These are phyloP conservation scores for Netelia melanura DNA, from an alignment of 2,888 invertebrate species.

Conservation along the genomic window DNA sequence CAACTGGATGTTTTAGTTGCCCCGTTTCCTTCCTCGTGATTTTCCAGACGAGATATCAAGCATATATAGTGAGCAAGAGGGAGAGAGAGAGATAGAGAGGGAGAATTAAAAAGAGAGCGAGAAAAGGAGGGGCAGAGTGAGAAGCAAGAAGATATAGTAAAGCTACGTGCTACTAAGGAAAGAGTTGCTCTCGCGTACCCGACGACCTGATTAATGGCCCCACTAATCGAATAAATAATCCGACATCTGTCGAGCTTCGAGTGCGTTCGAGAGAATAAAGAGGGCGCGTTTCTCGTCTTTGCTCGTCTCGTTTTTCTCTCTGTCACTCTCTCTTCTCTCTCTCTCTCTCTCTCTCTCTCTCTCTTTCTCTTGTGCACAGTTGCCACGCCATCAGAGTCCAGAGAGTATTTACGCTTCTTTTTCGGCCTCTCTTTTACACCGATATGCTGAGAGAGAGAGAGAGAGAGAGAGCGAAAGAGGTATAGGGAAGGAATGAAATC, in stretches of 20 bases:
- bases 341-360: background rate
- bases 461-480: background rate
- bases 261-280: constrained; percentile 74
- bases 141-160: background rate
- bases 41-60: constrained; percentile 62
- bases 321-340: background rate
- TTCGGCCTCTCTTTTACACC: constrained; percentile 55
- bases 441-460: constrained; percentile 34
- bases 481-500: background rate
- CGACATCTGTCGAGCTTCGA: constrained; percentile 81
- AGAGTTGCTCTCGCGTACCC: constrained; percentile 56
- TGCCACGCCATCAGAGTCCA: constrained; percentile 28
- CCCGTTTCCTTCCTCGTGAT: constrained; percentile 45
- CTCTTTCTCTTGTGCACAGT: constrained; percentile 7
- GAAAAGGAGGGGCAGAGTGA: too few relatives aligned
- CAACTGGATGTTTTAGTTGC: constrained; percentile 20
- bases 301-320: constrained; percentile 18
- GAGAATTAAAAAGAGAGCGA: too few relatives aligned
- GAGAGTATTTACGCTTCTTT: constrained; percentile 58
- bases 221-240: constrained; percentile 81
- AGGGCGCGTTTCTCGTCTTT: constrained; percentile 63
- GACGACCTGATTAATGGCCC: constrained; percentile 78
- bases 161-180: constrained; percentile 49
- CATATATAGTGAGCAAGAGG: constrained; percentile 21
- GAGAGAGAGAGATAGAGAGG: background rate